phyloP scores from a whole-genome alignment of 2,113 vertebrate species.

The Grantiella picta region DNA sequence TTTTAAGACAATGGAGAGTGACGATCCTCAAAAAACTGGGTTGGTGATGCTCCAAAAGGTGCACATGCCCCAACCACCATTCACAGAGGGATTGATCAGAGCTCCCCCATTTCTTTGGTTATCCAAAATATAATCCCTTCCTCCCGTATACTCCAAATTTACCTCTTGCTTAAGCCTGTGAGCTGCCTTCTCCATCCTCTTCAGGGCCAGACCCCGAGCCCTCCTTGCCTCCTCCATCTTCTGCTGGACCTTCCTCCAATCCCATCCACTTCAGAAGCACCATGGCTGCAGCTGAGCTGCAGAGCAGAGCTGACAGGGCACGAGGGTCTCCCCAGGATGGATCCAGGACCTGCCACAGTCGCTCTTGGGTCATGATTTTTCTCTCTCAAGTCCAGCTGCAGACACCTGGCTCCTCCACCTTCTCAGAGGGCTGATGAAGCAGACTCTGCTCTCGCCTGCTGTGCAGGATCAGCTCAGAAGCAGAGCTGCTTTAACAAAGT shows the following conservation, averaged over 20 bases:
- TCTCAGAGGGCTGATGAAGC: background rate
- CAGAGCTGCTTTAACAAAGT: background rate
- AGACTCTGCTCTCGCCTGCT: accelerated
- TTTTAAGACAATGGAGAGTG: background rate
- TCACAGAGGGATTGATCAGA: background rate
- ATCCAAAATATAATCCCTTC: background rate
- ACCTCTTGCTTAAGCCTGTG: constrained; percentile 31
- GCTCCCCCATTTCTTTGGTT: background rate
- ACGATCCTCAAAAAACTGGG: background rate
- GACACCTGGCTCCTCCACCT: background rate
- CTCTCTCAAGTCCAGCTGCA: background rate
- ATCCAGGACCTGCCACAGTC: background rate
- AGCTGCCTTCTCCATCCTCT: constrained; percentile 39
- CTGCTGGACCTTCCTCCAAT: background rate
- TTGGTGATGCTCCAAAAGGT: accelerated
- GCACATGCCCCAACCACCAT: accelerated
- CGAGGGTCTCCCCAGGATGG: background rate
- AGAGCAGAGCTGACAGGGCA: background rate
- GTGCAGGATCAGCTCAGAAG: background rate
- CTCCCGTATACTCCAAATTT: background rate
- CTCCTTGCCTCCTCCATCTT: constrained; percentile 29
- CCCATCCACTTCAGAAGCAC: background rate
- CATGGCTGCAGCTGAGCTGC: background rate
- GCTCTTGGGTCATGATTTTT: background rate
- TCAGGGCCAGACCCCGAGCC: background rate